Percentiles rank a stretch among this genome's conserved stretches.
These are phyloP conservation scores for Miichthys miiuy DNA, from an alignment of 2,797 vertebrate genomes.

Conservation along the genomic window DNA sequence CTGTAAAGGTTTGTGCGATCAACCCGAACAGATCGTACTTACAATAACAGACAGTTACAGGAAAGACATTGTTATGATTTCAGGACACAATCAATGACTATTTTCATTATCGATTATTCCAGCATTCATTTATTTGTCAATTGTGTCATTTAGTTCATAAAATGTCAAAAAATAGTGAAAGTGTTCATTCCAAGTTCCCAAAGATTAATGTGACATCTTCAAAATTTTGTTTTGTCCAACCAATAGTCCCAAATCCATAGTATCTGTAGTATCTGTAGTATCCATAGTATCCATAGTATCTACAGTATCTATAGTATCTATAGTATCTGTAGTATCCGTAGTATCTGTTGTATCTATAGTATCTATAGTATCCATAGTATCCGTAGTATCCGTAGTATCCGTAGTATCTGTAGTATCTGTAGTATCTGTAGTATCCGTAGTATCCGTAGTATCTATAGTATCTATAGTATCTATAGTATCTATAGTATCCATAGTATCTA, in stretches of 20 bases:
- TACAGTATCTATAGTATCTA: no score
- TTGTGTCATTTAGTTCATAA: not conserved
- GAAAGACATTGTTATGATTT: not conserved
- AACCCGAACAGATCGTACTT: not conserved
- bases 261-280: not conserved
- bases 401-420: no score
- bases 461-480: no score
- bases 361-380: no score
- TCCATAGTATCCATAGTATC: no score
- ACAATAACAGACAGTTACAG: not conserved
- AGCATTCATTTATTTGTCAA: not conserved
- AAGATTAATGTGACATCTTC: not conserved
- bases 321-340: no score
- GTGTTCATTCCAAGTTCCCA: not conserved
- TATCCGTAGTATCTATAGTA: no score
- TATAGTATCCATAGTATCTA: no score
- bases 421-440: no score
- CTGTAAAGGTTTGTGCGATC: slow-evolving; percentile 89
- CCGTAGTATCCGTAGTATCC: no score
- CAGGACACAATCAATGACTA: not conserved
- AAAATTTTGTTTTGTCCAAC: not conserved
- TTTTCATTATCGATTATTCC: not conserved
- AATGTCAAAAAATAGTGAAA: not conserved
- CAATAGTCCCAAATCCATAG: not conserved
- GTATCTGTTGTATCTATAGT: no score